These are phyloP conservation scores for Drosophila orena DNA, from an alignment of 1,140 invertebrate species.

Conservation along the genomic window DNA sequence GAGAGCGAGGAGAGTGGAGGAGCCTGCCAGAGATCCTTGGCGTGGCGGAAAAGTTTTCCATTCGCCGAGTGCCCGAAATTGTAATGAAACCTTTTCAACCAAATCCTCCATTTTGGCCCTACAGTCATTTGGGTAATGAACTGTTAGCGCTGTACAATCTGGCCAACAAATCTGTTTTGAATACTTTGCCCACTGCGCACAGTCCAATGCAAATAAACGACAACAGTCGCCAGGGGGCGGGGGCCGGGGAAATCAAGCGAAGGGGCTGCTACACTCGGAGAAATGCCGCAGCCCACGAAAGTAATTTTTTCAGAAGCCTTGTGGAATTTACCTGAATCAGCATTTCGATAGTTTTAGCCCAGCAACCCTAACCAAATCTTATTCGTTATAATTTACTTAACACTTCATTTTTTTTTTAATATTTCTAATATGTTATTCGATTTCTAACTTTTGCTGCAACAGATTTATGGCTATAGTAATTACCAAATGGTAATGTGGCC, in stretches of 20 bases:
- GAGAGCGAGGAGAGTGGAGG: not conserved
- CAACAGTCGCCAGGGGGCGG: constrained; percentile 15
- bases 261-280: constrained; percentile 10
- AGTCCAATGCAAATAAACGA: constrained; percentile 74
- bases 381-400: not conserved
- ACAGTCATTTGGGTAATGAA: constrained; percentile 82
- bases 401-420: not conserved
- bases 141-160: constrained; percentile 79
- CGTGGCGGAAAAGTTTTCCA: constrained; percentile 51
- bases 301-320: no score
- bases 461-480: not conserved
- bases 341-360: no score
- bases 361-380: no score
- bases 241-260: no score
- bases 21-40: not conserved
- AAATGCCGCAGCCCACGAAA: no score
- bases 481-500: not conserved
- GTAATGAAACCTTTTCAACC: constrained; percentile 57
- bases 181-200: constrained; percentile 59
- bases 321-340: no score
- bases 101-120: constrained; percentile 29
- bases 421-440: no score
- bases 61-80: constrained; percentile 40
- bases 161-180: constrained; percentile 80
- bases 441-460: no score